Base-by-base conservation (phyloP, 2,113 vertebrate genomes). In the Channa maculata region DNA sequence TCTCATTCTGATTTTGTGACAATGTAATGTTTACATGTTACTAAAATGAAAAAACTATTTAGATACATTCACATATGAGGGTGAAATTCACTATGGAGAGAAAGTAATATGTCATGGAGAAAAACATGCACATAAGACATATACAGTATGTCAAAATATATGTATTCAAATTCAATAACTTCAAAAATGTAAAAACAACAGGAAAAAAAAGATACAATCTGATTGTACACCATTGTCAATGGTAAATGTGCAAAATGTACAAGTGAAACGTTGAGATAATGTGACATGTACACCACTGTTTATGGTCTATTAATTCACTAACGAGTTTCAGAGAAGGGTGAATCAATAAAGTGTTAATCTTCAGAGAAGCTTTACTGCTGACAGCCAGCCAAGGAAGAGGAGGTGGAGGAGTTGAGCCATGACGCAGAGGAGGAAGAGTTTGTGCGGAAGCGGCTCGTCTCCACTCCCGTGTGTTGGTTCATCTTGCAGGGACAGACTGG, bases 331-430 rank as follows among this genome's bases (percentile, higher is more conserved):
- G 0, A 65, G 59, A 55, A 51, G 65, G 37, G 11, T 7, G 49
- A 77, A 91, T 91, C 85, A 38, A 90, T 90, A 62, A 37, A n/a
- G 51, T 5, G 38, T 90, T 62, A 49, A 79, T 89, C 81, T 82
- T 83, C 65, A 0, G n/a, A 59, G 67, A 46, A 64, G 54, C n/a
- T 67, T 72, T 4, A 11, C 75, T 45, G 52, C 64, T 39, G 48
- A 76, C 73, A 64, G 64, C 62, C 52, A 37, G 75, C 50, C 3
- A 53, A 59, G 7, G 34, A 80, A 8, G 59, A 51, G 15, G 45
- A 67, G 48, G 66, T 57, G 52, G 24, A 4, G 24, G 24, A 24
- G 24, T 24, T 24, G 43, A 43, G 59, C 68, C 33, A 4, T 1
- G n/a, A 11, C 0, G 49, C 0, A 0, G 39, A 33, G 5, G 44